A percentile compares a stretch with the other conserved stretches of the same genome.
Conservation (phyloP, 2,797 vertebrate species). For the Rhodeus uyekii region DNA sequence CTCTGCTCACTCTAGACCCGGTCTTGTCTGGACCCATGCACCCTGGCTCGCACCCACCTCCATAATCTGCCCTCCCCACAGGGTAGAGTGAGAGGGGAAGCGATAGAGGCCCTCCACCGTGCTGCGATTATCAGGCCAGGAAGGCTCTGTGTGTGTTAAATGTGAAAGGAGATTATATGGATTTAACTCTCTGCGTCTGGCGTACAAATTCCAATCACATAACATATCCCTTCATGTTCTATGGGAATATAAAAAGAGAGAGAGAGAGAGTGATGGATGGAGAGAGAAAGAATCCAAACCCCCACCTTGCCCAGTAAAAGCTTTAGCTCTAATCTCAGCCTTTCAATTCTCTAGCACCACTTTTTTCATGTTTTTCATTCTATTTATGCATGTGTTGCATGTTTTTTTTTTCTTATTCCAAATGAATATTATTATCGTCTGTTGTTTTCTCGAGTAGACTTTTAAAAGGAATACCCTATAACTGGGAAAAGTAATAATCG, state of each 20-base stretch:
- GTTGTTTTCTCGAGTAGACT: constrained; percentile 50
- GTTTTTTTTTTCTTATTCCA: background rate
- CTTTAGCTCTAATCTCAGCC: constrained; percentile 74
- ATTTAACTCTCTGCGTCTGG: constrained; percentile 88
- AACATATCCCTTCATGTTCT: constrained; percentile 80
- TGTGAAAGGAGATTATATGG: constrained; percentile 91
- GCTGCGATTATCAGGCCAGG: constrained; percentile 79
- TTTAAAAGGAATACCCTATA: background rate
- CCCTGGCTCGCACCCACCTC: constrained; percentile 12
- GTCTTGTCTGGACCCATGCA: constrained; percentile 11
- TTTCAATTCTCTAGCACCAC: constrained; percentile 58
- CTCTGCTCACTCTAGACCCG: constrained; percentile 2
- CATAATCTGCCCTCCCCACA: constrained; percentile 49
- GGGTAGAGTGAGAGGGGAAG: constrained; percentile 49
- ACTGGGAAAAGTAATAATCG: background rate
- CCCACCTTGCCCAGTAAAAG: constrained; percentile 74
- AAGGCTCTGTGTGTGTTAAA: constrained; percentile 84
- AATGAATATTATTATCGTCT: constrained; percentile 53
- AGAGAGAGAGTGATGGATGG: constrained; percentile 47
- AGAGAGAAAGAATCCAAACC: constrained; percentile 57
- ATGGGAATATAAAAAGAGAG: constrained; percentile 69
- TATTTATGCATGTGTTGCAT: constrained; percentile 15
- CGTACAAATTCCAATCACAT: constrained; percentile 86
- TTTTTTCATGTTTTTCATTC: constrained; percentile 52
- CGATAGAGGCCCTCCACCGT: constrained; percentile 77